Base-by-base conservation (phyloP, 2,888 invertebrate species). In the Lasioglossum vierecki region DNA sequence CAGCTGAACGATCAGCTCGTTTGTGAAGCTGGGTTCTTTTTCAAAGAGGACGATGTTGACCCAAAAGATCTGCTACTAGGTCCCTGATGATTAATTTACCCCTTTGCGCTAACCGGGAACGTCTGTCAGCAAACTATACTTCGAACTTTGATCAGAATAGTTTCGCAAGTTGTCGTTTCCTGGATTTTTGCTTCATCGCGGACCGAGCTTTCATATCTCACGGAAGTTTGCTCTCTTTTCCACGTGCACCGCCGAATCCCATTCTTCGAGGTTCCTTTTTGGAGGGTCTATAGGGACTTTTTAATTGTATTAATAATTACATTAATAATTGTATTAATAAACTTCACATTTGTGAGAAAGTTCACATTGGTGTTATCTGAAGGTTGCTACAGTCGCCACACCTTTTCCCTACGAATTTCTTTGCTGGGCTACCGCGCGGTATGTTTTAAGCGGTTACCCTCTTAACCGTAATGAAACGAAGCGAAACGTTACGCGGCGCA, bases 121-220 rank as follows among this genome's bases (percentile, higher is more conserved):
- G 22, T 53, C 53, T 53, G 53, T 22, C 13, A 11, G 26, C 26
- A 26, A 60, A 26, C 60, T 60, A 5, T 26, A 2, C 60, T 13
- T 60, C n/a, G 5, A 15, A 60, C 35, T 72, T 79, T 15, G 72
- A 1, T 35, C 44, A n/a, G 60, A 72, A 11, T 60, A 44, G 72
- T 44, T 41, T 15, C 5, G 71, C 11, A 71, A 78, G 71, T 78
- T 57, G 44, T 57, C 26, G 26, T 70, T 78, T 30, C 26, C 44
- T 22, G 22, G 68, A 26, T 76, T 46, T n/a, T 11, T 66, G 30
- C 30, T 30, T 1, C 30, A 30, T 30, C 30, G 30, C 30, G 30
- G 30, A 30, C 30, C 30, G 30, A 30, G 30, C 30, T 30, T 30
- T 44, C 44, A 22, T 44, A 26, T 30, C 46, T 22, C 18, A 30